Percentiles rank a stretch among this genome's conserved stretches.
Conservation (phyloP, 2,888 invertebrate genomes). For the Agriopis marginaria region DNA sequence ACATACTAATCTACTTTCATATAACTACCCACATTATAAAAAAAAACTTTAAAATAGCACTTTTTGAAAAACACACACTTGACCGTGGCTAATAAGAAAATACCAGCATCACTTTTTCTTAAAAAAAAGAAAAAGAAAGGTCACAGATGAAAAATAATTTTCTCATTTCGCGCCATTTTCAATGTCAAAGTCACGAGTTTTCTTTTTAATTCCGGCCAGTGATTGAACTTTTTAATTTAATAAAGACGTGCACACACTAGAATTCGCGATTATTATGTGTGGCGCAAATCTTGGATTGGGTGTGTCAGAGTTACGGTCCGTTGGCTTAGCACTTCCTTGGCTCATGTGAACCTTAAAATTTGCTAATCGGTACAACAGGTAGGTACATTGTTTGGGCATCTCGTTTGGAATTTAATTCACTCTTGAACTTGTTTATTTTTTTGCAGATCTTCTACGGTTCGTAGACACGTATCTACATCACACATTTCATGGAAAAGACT, state of each 20-base stretch:
- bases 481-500: no score
- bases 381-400: constrained; percentile 44
- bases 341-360: constrained; percentile 73
- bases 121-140: constrained; percentile 16
- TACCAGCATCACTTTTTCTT: constrained; percentile 9
- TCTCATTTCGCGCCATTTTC: constrained; percentile 27
- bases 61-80: constrained; percentile 7
- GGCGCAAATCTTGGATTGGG: constrained; percentile 72
- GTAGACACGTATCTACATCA: no score
- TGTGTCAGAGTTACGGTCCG: constrained; percentile 74
- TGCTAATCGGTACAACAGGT: constrained; percentile 61
- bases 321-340: constrained; percentile 69
- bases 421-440: neutral
- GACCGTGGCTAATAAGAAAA: constrained; percentile 7
- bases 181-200: constrained; percentile 26
- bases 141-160: constrained; percentile 21
- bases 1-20: constrained; percentile 45
- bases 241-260: constrained; percentile 71
- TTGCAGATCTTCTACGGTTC: no score
- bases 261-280: constrained; percentile 75
- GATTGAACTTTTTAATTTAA: constrained; percentile 43
- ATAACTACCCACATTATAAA: constrained; percentile 21
- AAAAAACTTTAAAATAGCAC: no score
- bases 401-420: neutral
- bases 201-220: constrained; percentile 23